These are phyloP conservation scores for Laupala kohalensis DNA, from an alignment of 1,140 invertebrate genomes.

Conservation along the genomic window DNA sequence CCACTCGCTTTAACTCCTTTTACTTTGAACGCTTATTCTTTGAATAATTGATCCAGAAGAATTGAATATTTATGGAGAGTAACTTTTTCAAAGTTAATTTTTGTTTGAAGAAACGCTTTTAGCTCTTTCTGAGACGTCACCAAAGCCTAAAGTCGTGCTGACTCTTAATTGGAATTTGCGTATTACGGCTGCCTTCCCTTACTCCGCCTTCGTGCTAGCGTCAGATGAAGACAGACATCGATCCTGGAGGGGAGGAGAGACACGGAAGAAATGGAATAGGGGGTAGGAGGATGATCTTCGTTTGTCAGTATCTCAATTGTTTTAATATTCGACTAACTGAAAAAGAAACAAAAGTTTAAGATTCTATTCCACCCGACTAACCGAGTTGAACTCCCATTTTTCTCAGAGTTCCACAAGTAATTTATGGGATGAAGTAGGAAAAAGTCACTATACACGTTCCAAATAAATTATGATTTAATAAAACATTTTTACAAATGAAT, in stretches of 20 bases:
- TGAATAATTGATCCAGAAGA: not conserved
- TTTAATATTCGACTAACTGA: too few relatives aligned
- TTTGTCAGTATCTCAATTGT: too few relatives aligned
- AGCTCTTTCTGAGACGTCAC: not conserved
- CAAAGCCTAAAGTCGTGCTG: not conserved
- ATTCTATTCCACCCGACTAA: too few relatives aligned
- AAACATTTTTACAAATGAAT: too few relatives aligned
- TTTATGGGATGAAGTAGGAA: too few relatives aligned
- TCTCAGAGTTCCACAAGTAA: too few relatives aligned
- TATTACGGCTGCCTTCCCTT: not conserved
- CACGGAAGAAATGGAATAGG: too few relatives aligned
- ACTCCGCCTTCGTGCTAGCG: not conserved
- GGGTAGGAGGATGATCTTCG: too few relatives aligned
- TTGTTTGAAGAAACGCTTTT: not conserved
- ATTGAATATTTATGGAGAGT: not conserved
- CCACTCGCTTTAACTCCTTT: not conserved
- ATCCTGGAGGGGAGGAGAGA: not conserved
- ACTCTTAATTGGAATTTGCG: not conserved
- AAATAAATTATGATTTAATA: too few relatives aligned
- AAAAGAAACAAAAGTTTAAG: too few relatives aligned
- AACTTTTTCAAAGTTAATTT: not conserved
- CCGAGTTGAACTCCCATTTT: too few relatives aligned
- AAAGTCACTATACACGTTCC: too few relatives aligned
- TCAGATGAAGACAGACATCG: not conserved
- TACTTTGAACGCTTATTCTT: not conserved